phyloP scores from a whole-genome alignment of 2,888 invertebrate species.

The Strigamia maritima region DNA sequence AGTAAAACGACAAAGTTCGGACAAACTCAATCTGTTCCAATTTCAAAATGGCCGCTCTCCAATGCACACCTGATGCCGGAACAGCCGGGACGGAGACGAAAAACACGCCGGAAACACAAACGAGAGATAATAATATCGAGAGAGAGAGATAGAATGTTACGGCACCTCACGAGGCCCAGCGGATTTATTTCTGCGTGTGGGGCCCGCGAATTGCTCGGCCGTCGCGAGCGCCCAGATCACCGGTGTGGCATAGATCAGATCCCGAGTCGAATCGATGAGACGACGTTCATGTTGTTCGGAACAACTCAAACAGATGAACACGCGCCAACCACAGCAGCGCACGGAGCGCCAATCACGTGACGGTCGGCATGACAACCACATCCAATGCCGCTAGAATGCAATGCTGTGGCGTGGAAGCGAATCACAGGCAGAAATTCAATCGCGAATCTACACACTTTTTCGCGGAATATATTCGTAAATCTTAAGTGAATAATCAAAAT shows the following conservation, averaged over 20 bases:
- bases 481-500: too few species aligned
- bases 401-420: neutral
- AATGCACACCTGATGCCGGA: slow-evolving; percentile 15
- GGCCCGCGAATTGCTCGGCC: neutral
- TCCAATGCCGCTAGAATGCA: slow-evolving; percentile 22
- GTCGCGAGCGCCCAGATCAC: neutral
- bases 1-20: neutral
- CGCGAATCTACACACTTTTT: neutral
- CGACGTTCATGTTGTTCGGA: slow-evolving; percentile 14
- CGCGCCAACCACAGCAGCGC: slow-evolving; percentile 22
- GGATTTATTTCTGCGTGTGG: neutral
- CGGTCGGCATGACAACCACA: slow-evolving; percentile 19
- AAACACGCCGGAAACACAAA: neutral
- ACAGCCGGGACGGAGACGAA: neutral
- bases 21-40: neutral
- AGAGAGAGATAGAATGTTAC: too few species aligned
- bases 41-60: slow-evolving; percentile 35
- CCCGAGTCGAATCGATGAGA: neutral
- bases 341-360: slow-evolving; percentile 20
- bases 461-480: too few species aligned
- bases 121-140: too few species aligned
- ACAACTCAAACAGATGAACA: slow-evolving; percentile 27
- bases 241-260: neutral
- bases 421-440: neutral
- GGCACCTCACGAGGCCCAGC: too few species aligned